These are phyloP conservation scores for Apostichopus japonicus DNA, from an alignment of 35 echinoderm and acorn worm species.

Conservation along the genomic window DNA sequence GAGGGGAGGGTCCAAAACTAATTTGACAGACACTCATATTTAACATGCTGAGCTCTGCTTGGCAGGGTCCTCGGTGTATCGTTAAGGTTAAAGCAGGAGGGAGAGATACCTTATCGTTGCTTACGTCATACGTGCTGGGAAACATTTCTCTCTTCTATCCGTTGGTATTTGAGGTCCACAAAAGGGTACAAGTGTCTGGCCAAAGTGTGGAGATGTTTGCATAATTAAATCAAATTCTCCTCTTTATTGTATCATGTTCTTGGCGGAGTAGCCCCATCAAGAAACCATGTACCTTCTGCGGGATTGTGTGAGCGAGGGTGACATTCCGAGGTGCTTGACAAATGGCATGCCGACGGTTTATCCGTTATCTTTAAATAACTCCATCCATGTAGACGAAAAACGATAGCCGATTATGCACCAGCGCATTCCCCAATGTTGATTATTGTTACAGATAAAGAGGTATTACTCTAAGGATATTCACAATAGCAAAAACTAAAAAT, in stretches of 20 bases:
- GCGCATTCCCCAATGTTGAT: neutral
- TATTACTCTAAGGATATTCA: neutral
- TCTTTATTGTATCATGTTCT: conserved; percentile 15
- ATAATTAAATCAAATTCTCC: conserved; percentile 50
- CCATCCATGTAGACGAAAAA: neutral
- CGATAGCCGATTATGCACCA: neutral
- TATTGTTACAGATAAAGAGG: neutral
- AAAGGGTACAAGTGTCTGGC: neutral
- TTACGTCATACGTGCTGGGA: conserved; percentile 55
- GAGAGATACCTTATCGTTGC: conserved; percentile 40
- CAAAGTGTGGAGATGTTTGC: conserved; percentile 25
- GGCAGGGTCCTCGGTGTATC: conserved; percentile 40
- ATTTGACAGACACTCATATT: conserved; percentile 16
- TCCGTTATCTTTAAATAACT: neutral
- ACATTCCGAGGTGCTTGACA: neutral
- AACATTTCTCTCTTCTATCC: conserved; percentile 47
- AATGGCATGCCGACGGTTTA: neutral
- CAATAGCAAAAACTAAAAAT: neutral
- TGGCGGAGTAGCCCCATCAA: conserved; percentile 1
- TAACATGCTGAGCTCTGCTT: conserved; percentile 44
- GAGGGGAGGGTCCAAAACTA: neutral
- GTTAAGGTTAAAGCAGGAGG: conserved; percentile 42
- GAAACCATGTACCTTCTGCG: neutral
- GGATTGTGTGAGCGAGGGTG: neutral
- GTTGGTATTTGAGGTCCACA: conserved; percentile 35